Base-by-base conservation (phyloP, 2,797 vertebrate genomes). In the Crossoptilon crossoptilon region DNA sequence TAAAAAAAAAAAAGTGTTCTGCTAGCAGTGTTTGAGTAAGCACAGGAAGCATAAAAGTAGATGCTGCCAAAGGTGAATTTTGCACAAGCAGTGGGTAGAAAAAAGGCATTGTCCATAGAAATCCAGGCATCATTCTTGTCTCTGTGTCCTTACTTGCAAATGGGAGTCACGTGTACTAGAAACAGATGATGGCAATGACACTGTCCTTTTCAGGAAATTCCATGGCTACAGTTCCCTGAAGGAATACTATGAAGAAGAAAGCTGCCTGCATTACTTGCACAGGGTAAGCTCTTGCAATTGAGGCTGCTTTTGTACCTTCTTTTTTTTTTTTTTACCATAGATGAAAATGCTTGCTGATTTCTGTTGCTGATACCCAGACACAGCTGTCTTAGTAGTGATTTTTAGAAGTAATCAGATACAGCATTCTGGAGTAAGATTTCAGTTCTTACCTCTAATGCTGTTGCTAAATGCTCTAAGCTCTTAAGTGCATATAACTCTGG, bases 191-290 rank as follows among this genome's bases (percentile, higher is more conserved):
- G 78, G n/a, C 46, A 56, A 1, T 64, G 74, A 59, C 39, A 69
- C 2, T 92, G 29, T 95, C 81, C 96, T 0, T 91, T 90, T 55
- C 95, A 99, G 99, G 96, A 99, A 99, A 95, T 99, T 99, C 96
- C 99, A 99, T 19, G 99, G 98, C 74, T 99, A 99, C 92, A 97
- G 88, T 93, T 98, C 99, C 70, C 97, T 99, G 93, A 99, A 99
- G 96, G 99, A 99, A 90, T 99, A 99, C 94, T 99, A 99, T 16
- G 99, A 99, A 96, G 98, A 99, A 93, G 99, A 99, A 95, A 99
- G 99, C 86, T 99, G 99, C 96, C 98, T 99, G 86, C 98, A 99
- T 92, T 99, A 98, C 94, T 98, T 99, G 96, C 99, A 99, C 96
- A 99, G 98, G 97, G 99, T 99, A 97, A 98, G 98, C 96, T 90